Percentiles rank a stretch among this genome's conserved stretches.
These are phyloP conservation scores for Melanophora roralis DNA, from an alignment of 2,888 invertebrate genomes.

Conservation along the genomic window DNA sequence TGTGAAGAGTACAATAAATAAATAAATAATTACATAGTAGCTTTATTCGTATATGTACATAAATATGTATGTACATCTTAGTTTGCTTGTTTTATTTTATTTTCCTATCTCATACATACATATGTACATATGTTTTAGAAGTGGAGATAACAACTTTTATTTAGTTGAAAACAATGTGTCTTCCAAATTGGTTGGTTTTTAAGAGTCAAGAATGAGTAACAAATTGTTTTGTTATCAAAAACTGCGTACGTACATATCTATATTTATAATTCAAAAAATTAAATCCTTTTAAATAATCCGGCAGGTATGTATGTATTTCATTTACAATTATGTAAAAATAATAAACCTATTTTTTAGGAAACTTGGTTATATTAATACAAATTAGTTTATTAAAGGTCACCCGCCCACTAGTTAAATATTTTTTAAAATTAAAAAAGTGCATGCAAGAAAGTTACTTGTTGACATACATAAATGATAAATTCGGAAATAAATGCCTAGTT, in stretches of 20 bases:
- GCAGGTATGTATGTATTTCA: too few relatives aligned
- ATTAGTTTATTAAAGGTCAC: too few relatives aligned
- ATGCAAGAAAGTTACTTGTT: not conserved
- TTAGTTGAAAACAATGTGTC: slow-evolving; percentile 34
- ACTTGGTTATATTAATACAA: too few relatives aligned
- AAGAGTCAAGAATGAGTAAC: not conserved
- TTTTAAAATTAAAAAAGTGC: not conserved
- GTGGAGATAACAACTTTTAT: not conserved
- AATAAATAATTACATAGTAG: not conserved
- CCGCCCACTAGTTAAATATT: too few relatives aligned
- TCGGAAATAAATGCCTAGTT: not conserved
- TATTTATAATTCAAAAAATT: not conserved
- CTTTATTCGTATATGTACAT: not conserved
- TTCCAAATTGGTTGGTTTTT: not conserved
- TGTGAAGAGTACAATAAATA: not conserved
- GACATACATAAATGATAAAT: not conserved
- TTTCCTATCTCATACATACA: too few relatives aligned
- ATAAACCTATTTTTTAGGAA: too few relatives aligned
- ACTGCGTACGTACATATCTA: not conserved
- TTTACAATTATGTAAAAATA: too few relatives aligned
- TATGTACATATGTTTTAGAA: not conserved
- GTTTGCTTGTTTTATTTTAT: not conserved
- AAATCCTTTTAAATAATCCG: slow-evolving; percentile 14
- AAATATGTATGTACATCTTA: not conserved
- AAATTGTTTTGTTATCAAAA: slow-evolving; percentile 20